phyloP scores from a whole-genome alignment of 2,888 invertebrate genomes.

The Antheraea yamamai region DNA sequence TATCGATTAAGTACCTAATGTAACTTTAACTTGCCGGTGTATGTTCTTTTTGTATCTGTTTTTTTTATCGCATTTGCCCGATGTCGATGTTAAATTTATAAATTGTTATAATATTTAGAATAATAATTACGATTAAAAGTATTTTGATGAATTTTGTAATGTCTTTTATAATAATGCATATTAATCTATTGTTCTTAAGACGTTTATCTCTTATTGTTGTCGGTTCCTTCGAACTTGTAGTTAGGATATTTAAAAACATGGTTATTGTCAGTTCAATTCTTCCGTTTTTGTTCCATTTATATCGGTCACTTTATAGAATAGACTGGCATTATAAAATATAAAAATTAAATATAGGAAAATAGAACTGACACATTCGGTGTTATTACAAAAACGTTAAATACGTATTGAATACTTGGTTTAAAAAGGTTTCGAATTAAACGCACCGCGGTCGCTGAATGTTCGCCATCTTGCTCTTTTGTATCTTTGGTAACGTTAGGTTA shows the following conservation, averaged over 20 bases:
- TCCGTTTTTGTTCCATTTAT: not conserved
- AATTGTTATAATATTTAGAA: constrained; percentile 7
- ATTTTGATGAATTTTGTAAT: constrained; percentile 32
- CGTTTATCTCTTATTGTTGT: not conserved
- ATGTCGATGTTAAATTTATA: constrained; percentile 16
- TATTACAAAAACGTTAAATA: no score
- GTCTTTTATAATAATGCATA: not conserved
- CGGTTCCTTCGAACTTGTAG: constrained; percentile 1
- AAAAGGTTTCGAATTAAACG: no score
- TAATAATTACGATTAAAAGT: constrained; percentile 18
- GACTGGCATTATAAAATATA: not conserved
- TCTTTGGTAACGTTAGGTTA: no score
- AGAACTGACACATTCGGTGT: not conserved
- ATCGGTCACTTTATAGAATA: not conserved
- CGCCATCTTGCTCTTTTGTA: no score
- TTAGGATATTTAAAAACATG: not conserved
- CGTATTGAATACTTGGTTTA: no score
- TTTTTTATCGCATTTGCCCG: constrained; percentile 31
- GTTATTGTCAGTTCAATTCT: not conserved
- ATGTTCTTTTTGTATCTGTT: constrained; percentile 23
- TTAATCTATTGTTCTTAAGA: not conserved
- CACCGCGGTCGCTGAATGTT: no score
- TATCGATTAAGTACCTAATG: constrained; percentile 28
- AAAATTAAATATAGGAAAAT: not conserved
- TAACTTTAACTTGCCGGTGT: constrained; percentile 37